A percentile compares a stretch with the other conserved stretches of the same genome.
Conservation (phyloP, 2,888 invertebrate genomes). For the Lasius fuliginosus region DNA sequence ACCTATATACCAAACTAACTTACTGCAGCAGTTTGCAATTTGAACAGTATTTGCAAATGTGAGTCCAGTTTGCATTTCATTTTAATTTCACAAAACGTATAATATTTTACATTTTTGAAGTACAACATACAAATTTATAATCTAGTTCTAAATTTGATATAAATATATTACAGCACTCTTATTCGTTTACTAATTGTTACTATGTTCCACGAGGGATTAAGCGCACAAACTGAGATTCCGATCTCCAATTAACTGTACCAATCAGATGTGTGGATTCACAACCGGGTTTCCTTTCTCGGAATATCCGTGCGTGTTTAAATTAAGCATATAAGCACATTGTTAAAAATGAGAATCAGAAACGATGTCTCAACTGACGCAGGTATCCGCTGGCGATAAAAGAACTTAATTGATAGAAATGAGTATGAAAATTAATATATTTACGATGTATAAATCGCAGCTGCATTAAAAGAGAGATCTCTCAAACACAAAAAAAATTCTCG, state of each 20-base stretch:
- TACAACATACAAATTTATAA: conserved; percentile 25
- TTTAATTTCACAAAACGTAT: conserved; percentile 6
- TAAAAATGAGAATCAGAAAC: conserved; percentile 3
- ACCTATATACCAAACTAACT: background rate
- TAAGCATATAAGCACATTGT: background rate
- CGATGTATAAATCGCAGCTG: background rate
- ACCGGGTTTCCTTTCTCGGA: conserved; percentile 11
- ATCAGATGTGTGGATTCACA: conserved; percentile 71
- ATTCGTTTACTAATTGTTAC: conserved; percentile 47
- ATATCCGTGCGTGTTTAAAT: background rate
- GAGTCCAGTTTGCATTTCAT: conserved; percentile 11
- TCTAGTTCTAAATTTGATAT: background rate
- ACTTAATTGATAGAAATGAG: background rate
- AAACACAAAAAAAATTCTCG: background rate
- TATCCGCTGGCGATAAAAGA: background rate
- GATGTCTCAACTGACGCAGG: background rate
- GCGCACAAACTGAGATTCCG: conserved; percentile 76
- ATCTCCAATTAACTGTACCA: conserved; percentile 85
- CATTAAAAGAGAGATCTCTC: background rate
- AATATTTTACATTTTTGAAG: background rate
- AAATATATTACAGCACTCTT: conserved; percentile 1
- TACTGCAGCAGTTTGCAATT: conserved; percentile 8
- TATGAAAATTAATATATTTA: conserved; percentile 1
- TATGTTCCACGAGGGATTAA: background rate
- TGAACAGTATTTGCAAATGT: background rate